Evolutionary conservation across 2,113 vertebrate species (phyloP).

Genomic region (Rhinolophus sinicus): DNA sequence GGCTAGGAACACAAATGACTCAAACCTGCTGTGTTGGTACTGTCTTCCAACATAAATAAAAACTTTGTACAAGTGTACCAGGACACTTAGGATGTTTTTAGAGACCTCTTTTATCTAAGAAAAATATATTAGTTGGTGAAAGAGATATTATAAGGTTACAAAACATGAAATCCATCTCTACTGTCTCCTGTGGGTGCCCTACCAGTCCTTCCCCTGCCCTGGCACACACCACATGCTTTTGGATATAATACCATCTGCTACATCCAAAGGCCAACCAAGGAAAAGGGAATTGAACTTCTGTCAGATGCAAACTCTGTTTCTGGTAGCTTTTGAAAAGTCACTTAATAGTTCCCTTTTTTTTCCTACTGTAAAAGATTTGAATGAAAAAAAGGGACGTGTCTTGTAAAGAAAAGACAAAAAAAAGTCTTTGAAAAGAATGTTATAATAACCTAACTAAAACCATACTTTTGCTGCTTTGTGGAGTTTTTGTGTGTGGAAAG

Average conservation of each 20-base stretch:
- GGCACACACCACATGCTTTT: not conserved
- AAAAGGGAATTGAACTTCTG: not conserved
- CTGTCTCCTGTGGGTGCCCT: not conserved
- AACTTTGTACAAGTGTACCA: not conserved
- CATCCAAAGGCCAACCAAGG: not conserved
- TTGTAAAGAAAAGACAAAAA: not conserved
- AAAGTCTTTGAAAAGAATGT: not conserved
- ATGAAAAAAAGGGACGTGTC: not conserved
- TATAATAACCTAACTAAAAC: not conserved
- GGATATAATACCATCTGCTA: not conserved
- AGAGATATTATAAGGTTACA: not conserved
- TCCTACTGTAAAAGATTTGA: not conserved
- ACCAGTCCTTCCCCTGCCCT: fast-evolving
- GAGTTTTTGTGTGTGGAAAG: not conserved
- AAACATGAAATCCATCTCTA: not conserved
- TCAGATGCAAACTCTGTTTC: not conserved
- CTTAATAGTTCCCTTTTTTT: not conserved
- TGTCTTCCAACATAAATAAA: not conserved
- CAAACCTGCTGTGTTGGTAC: not conserved
- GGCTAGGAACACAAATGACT: not conserved
- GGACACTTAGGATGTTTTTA: not conserved
- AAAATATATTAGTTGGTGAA: not conserved
- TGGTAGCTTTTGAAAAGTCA: not conserved
- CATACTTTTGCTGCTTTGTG: not conserved
- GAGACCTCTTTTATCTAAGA: not conserved